These are phyloP conservation scores for Paramormyrops hopkinsi DNA, from an alignment of 2,797 vertebrate genomes.

Conservation along the genomic window DNA sequence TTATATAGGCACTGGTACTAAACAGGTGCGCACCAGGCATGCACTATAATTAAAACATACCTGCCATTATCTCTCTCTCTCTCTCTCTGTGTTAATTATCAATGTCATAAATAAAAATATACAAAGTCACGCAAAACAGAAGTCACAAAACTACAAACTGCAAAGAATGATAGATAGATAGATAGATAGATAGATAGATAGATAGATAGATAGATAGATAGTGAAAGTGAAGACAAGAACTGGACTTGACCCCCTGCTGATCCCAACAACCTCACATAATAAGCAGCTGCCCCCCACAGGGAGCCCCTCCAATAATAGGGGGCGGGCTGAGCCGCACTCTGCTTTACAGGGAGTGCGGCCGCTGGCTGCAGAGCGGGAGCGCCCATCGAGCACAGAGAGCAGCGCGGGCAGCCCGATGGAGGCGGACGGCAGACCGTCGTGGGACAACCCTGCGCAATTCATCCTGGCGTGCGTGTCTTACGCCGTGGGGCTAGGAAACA, in stretches of 20 bases:
- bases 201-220: neutral
- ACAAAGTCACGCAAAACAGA: neutral
- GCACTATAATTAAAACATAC: neutral
- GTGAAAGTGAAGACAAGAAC: neutral
- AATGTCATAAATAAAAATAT: neutral
- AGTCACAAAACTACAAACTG: neutral
- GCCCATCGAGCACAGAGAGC: conserved; percentile 24
- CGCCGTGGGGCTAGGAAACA: conserved; percentile 69
- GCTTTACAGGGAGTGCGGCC: neutral
- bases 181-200: neutral
- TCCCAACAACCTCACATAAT: neutral
- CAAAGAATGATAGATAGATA: neutral
- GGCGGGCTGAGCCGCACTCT: neutral
- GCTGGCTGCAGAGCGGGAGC: neutral
- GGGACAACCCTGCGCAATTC: conserved; percentile 64
- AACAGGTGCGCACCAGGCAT: neutral
- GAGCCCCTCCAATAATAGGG: conserved; percentile 4
- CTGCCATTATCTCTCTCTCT: neutral
- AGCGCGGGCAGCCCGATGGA: conserved; percentile 34
- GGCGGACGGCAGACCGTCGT: conserved; percentile 60
- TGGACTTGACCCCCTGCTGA: neutral
- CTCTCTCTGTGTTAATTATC: neutral
- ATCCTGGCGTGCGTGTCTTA: conserved; percentile 69
- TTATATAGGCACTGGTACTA: neutral
- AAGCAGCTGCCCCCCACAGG: neutral